Evolutionary conservation across 2,888 invertebrate species (phyloP), one percentile per base, ranked within the genome.

Genomic region (Smittia aterrima): DNA sequence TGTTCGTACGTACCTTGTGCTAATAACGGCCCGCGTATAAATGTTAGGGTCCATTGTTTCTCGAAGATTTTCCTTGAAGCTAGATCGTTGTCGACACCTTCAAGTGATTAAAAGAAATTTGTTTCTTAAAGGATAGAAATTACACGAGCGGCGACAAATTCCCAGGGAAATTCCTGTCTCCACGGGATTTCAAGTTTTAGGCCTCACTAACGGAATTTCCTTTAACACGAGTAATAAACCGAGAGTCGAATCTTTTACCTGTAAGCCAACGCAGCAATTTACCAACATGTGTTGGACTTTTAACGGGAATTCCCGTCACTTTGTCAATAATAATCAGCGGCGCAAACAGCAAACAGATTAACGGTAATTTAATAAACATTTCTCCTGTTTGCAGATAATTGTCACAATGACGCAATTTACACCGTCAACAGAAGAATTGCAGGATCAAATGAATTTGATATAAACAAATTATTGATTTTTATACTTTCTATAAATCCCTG

Each of bases 401-500:
- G 3, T 47, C 47, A 47, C 47, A 47, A 47, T 47, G 16, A 6
- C n/a, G 16, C 47, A 47, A n/a, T n/a, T 47, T 47, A 7, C 47
- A 47, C 47, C n/a, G 32, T 3, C n/a, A 11, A 47, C 16, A 6
- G 13, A 47, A n/a, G 11, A 58, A 58, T 16, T 6, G 18, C 9
- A 53, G 4, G 6, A 53, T 22, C 3, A 58, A 58, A 9, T 11
- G 58, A 6, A 58, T 24, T 58, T 24, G 20, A 24, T 58, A 18
- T 4, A 58, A 58, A 58, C 24, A 58, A 58, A 58, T 6, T 58
- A 58, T 58, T 58, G 58, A 58, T 58, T 58, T 18, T 16, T 16
- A 16, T 16, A 16, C 18, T 53, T 9, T 47, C n/a, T 47, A 18
- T 47, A 47, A 16, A 16, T 47, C 18, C 53, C 53, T 4, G 53